These are phyloP conservation scores for Phocoena phocoena DNA, from an alignment of 2,113 vertebrate genomes.

Conservation along the genomic window DNA sequence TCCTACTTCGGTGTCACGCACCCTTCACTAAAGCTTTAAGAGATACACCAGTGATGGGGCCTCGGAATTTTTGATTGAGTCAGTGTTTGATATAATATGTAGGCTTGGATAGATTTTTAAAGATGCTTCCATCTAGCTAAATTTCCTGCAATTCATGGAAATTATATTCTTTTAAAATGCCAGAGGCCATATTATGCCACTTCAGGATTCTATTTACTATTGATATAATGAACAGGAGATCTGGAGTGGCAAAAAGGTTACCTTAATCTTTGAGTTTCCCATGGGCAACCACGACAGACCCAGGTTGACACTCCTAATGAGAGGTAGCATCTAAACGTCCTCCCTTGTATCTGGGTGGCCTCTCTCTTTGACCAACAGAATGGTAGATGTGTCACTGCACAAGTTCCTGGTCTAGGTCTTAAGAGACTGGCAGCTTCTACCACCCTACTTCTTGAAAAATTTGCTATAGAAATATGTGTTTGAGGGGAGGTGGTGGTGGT, in stretches of 20 bases:
- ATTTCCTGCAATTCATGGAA: not conserved
- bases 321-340: not conserved
- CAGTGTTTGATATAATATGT: not conserved
- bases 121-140: not conserved
- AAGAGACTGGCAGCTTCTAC: not conserved
- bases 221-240: not conserved
- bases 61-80: not conserved
- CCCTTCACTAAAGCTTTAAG: not conserved
- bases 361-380: not conserved
- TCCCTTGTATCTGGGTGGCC: not conserved
- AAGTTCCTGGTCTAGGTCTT: not conserved
- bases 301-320: not conserved
- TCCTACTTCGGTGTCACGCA: not conserved
- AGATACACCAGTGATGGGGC: not conserved
- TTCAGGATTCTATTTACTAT: not conserved
- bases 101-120: not conserved
- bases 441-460: not conserved
- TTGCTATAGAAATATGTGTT: not conserved
- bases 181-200: not conserved
- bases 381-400: not conserved
- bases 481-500: not conserved
- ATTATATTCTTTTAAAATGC: not conserved
- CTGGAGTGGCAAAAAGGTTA: not conserved
- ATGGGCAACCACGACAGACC: not conserved
- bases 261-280: not conserved